Percentiles rank a stretch among this genome's conserved stretches.
These are phyloP conservation scores for Drosophila insularis DNA, from an alignment of 1,140 invertebrate species.

Conservation along the genomic window DNA sequence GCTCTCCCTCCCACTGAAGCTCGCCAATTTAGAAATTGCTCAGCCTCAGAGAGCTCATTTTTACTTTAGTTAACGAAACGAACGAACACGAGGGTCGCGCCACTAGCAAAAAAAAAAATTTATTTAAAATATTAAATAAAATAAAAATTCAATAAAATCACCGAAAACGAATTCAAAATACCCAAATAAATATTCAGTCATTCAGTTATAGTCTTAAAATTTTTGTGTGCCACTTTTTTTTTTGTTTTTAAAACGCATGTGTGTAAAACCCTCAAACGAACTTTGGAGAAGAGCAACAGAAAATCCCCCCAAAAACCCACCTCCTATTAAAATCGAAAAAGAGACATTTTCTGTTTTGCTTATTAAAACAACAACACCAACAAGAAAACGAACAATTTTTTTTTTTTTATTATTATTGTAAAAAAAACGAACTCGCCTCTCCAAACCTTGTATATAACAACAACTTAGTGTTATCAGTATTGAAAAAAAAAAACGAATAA, in stretches of 20 bases:
- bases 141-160: not conserved
- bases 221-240: not conserved
- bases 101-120: constrained; percentile 26
- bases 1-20: constrained; percentile 40
- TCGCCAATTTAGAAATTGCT: constrained; percentile 45
- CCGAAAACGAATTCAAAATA: constrained; percentile 22
- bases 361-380: constrained; percentile 31
- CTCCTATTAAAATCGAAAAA: not conserved
- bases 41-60: constrained; percentile 54
- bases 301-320: not conserved
- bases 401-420: constrained; percentile 14
- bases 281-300: not conserved
- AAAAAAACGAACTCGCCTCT: constrained; percentile 1
- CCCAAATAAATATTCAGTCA: not conserved
- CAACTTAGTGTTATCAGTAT: constrained; percentile 63
- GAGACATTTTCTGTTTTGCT: constrained; percentile 26
- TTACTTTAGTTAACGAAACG: constrained; percentile 78
- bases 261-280: constrained; percentile 1
- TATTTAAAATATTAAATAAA: constrained; percentile 17
- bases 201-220: not conserved
- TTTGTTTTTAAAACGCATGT: not conserved
- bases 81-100: constrained; percentile 71
- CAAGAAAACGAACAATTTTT: constrained; percentile 55
- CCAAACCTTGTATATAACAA: not conserved
- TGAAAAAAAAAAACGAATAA: constrained; percentile 53